Evolutionary conservation across 2,797 vertebrate species (phyloP).

Genomic region (Periophthalmus magnuspinnatus): DNA sequence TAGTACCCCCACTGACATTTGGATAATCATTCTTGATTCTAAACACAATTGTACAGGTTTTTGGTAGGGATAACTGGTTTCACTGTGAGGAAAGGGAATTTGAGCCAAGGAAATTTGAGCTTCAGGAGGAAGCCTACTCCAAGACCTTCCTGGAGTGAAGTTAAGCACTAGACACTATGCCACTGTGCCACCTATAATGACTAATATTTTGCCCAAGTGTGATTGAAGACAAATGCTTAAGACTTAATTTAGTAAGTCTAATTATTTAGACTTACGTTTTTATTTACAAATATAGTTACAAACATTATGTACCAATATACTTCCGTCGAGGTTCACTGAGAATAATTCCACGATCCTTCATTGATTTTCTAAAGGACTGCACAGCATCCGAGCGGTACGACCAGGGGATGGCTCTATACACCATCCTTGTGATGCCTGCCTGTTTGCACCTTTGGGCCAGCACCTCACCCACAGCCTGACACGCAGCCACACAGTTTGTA

Average conservation of each 20-base stretch:
- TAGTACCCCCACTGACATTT: not conserved
- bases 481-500: conserved; percentile 81
- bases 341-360: conserved; percentile 85
- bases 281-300: conserved; percentile 27
- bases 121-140: no score
- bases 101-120: no score
- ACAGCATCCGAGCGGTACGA: conserved; percentile 75
- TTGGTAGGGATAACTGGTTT: no score
- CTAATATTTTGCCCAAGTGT: not conserved
- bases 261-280: no score
- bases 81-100: no score
- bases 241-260: not conserved
- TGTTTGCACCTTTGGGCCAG: conserved; percentile 87
- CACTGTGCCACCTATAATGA: no score
- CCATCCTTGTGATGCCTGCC: conserved; percentile 89
- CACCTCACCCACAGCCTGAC: conserved; percentile 86
- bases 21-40: no score
- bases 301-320: conserved; percentile 62
- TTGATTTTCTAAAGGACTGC: conserved; percentile 80
- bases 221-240: not conserved
- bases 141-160: no score
- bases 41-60: no score
- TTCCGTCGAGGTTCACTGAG: conserved; percentile 86
- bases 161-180: not conserved
- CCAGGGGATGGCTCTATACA: conserved; percentile 87